Evolutionary conservation across 2,888 invertebrate species (phyloP), one percentile per base, ranked within the genome.

Genomic region (Papilio elwesi): DNA sequence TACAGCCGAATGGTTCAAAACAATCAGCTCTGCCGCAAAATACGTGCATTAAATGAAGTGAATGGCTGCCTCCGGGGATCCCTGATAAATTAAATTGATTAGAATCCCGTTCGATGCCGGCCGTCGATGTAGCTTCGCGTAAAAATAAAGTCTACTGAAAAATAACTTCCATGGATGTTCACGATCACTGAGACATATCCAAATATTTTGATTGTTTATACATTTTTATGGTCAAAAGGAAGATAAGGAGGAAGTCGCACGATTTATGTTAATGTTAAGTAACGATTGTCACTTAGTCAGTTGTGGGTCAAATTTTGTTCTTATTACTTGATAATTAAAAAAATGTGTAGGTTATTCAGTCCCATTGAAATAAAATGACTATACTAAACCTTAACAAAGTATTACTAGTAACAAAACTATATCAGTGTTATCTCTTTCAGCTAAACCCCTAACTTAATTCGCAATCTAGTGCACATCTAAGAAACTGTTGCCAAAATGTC

Each of bases 71-170:
- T 91, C 92, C 80, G 84, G 92, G 92, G 92, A 93, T 91, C 91
- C 92, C 92, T 89, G 93, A 93, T 93, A 93, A 93, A 93, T 93
- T 93, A 93, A 93, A 93, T 93, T 93, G 93, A 93, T 93, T 93
- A 93, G 93, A 92, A 93, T 92, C 91, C 91, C 88, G 91, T 88
- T 90, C 90, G 90, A 92, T 88, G 90, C 87, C 85, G 87, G 82
- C 87, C 88, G 85, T 84, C 88, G 88, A 87, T 89, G 91, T 89
- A 87, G 89, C 87, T 81, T 81, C 83, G 87, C 85, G 89, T 85
- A 90, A 92, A 92, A 93, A 91, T 92, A 93, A 91, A 90, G 87
- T 85, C 84, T 82, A 87, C 87, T 89, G 87, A 92, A 92, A 93
- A 92, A 92, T 90, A 90, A 87, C 85, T 85, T 85, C 83, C 84